phyloP scores from a whole-genome alignment of 92 coral and sea anemone genomes.

The Parazoanthus swiftii region DNA sequence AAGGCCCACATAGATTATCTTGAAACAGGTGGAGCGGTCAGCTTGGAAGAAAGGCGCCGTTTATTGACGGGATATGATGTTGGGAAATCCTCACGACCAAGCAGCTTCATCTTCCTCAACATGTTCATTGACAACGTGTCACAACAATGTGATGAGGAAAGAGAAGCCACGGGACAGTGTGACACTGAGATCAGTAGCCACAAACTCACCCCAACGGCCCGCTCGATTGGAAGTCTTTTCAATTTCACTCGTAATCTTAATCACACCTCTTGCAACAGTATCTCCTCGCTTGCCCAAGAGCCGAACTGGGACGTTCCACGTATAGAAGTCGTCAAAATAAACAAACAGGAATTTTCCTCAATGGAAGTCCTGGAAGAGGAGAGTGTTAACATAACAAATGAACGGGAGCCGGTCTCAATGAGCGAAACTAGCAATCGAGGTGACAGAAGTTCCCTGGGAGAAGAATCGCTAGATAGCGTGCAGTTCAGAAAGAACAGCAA shows the following conservation, averaged over 20 bases:
- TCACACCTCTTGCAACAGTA: background rate
- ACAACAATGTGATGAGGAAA: conserved; percentile 11
- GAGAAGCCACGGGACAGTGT: background rate
- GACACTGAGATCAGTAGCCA: background rate
- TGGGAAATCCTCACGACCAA: conserved; percentile 19
- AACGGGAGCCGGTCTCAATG: conserved; percentile 2
- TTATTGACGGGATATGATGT: background rate
- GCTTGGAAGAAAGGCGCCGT: conserved; percentile 15
- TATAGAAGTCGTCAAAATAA: background rate
- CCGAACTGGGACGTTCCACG: background rate
- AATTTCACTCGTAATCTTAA: background rate
- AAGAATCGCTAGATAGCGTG: background rate
- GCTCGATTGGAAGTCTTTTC: background rate
- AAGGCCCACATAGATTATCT: background rate
- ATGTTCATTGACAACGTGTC: conserved; percentile 15
- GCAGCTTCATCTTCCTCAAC: conserved; percentile 34
- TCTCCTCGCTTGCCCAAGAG: background rate
- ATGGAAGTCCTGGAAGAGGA: background rate
- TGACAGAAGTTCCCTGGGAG: background rate
- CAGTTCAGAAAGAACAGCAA: background rate
- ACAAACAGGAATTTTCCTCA: background rate
- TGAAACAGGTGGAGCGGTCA: background rate
- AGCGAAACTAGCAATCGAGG: background rate
- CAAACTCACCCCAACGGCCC: background rate
- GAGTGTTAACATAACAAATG: background rate